Percentiles rank a stretch among this genome's conserved stretches.
Conservation (phyloP, 2,888 invertebrate species). For the Heliconius cydno region DNA sequence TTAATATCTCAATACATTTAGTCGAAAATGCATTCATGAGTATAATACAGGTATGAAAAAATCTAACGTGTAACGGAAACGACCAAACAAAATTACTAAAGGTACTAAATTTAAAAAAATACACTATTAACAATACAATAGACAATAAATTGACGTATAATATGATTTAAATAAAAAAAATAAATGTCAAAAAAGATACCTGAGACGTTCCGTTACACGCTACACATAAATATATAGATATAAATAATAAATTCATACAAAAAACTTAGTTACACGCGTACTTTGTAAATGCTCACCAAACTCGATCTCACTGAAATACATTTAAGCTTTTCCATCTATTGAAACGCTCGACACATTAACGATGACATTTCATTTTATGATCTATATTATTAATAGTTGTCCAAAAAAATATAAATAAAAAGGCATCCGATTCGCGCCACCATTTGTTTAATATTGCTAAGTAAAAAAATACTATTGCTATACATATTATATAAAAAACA, state of each 20-base stretch:
- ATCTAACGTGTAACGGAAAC: constrained; percentile 46
- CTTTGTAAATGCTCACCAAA: constrained; percentile 60
- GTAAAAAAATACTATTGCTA: constrained; percentile 40
- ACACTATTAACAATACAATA: background rate
- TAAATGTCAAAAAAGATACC: background rate
- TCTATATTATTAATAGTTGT: constrained; percentile 3
- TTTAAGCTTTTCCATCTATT: constrained; percentile 7
- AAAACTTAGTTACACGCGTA: constrained; percentile 66
- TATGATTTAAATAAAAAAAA: constrained; percentile 21
- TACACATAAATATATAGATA: constrained; percentile 49
- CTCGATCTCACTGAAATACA: background rate
- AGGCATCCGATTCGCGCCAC: constrained; percentile 2
- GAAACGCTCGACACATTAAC: constrained; percentile 17
- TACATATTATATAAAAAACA: constrained; percentile 19
- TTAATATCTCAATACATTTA: constrained; percentile 62
- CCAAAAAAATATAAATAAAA: background rate
- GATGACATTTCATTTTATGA: constrained; percentile 15
- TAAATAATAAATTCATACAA: constrained; percentile 73
- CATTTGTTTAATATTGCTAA: constrained; percentile 25
- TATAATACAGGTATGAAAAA: constrained; percentile 75
- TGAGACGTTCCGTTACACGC: constrained; percentile 44
- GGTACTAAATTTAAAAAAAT: background rate
- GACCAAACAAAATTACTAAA: constrained; percentile 20
- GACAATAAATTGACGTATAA: background rate
- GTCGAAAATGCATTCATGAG: constrained; percentile 78